Percentiles rank a stretch among this genome's conserved stretches.
Evolutionary conservation across 2,888 invertebrate genomes (phyloP).

Genomic region (Lepidochitona cinerea): DNA sequence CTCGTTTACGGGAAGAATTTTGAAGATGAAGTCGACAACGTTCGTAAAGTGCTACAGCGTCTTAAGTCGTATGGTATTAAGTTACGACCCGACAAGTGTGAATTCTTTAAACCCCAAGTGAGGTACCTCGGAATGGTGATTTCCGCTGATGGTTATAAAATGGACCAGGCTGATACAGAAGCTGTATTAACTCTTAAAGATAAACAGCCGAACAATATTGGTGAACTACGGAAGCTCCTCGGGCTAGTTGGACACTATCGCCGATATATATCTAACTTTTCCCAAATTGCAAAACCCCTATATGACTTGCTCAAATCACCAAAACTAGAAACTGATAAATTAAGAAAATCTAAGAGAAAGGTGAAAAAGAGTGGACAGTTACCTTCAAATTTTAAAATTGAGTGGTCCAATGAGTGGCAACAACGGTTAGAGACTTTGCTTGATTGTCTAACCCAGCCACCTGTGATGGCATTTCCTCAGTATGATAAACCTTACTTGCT

Average conservation of each 20-base stretch:
- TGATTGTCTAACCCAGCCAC: conserved; percentile 6
- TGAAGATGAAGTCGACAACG: conserved; percentile 8
- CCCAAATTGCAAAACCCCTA: conserved; percentile 3
- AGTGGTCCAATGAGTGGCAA: not conserved
- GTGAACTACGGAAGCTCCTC: conserved; percentile 5
- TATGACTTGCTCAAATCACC: conserved; percentile 6
- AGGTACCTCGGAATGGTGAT: conserved; percentile 4
- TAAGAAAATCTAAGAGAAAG: not conserved
- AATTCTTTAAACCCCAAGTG: not conserved
- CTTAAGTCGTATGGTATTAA: not conserved
- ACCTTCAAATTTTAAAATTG: not conserved
- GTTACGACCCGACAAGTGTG: not conserved
- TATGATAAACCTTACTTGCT: conserved; percentile 20
- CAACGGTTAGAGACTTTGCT: conserved; percentile 15
- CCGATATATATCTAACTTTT: not conserved
- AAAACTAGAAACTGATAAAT: not conserved
- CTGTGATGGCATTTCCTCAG: conserved; percentile 25
- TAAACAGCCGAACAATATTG: not conserved
- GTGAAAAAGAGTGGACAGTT: conserved; percentile 11
- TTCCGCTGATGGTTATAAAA: not conserved
- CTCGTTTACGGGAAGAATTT: conserved; percentile 4
- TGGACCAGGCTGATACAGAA: not conserved
- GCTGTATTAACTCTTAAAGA: not conserved
- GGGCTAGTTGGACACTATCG: conserved; percentile 5
- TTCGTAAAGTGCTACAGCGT: conserved; percentile 7